phyloP scores from a whole-genome alignment of 1,140 invertebrate species.

The Hylaeus volcanicus region DNA sequence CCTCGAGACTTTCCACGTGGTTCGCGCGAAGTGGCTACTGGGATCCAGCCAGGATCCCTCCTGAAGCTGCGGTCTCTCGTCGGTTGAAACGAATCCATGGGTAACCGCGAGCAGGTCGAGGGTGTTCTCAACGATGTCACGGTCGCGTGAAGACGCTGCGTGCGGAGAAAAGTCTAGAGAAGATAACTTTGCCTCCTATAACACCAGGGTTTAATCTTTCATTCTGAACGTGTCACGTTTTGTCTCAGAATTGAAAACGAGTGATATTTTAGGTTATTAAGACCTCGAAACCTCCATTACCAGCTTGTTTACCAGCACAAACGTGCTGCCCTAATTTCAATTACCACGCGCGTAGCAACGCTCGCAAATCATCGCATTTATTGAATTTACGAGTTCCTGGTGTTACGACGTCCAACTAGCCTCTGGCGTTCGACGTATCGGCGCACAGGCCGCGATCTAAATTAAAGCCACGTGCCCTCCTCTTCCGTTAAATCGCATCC shows the following conservation, averaged over 20 bases:
- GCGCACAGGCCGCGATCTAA: neutral
- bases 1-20: slow-evolving; percentile 40
- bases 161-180: neutral
- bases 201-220: no score
- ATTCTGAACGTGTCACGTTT: no score
- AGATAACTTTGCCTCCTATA: neutral
- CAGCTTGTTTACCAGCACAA: no score
- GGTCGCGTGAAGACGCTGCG: slow-evolving; percentile 2
- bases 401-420: no score
- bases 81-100: slow-evolving; percentile 11
- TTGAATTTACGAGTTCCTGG: no score
- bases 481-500: neutral
- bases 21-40: slow-evolving; percentile 21
- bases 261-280: no score
- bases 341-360: no score
- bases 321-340: no score
- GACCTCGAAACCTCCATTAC: no score
- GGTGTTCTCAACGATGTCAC: slow-evolving; percentile 15
- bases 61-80: neutral
- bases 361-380: no score
- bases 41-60: slow-evolving; percentile 25
- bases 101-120: neutral
- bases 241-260: no score
- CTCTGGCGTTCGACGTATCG: neutral
- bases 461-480: neutral